Evolutionary conservation across 2,113 vertebrate genomes (phyloP).

Genomic region (Cryptotis parvus): DNA sequence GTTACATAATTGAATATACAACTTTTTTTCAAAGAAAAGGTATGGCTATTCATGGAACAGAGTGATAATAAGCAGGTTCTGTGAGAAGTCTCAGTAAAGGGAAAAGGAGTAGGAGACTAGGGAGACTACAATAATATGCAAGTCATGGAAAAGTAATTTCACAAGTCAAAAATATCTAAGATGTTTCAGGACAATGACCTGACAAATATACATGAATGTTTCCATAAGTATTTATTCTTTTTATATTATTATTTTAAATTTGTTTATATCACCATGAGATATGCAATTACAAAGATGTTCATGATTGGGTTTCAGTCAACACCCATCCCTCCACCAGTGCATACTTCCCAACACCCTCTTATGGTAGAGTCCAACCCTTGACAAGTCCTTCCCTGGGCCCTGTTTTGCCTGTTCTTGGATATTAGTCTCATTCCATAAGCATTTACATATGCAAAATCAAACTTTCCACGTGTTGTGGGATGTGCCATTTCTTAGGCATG

Average conservation of each 20-base stretch:
- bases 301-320: too few species aligned
- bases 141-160: slow-evolving; percentile 53
- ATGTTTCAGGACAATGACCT: slow-evolving; percentile 34
- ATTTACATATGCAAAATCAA: slow-evolving; percentile 10
- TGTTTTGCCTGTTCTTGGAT: too few species aligned
- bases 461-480: slow-evolving; percentile 40
- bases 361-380: too few species aligned
- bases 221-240: not conserved
- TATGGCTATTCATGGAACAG: not conserved
- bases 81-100: slow-evolving; percentile 1
- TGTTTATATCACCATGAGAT: too few species aligned
- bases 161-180: slow-evolving; percentile 68
- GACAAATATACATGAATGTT: slow-evolving; percentile 10
- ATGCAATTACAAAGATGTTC: too few species aligned
- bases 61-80: slow-evolving; percentile 30
- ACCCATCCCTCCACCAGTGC: too few species aligned
- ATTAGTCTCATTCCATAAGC: slow-evolving; percentile 50
- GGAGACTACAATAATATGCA: too few species aligned
- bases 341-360: too few species aligned
- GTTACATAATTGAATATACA: not conserved
- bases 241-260: too few species aligned
- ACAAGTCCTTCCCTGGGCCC: too few species aligned
- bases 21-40: not conserved
- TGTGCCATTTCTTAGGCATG: slow-evolving; percentile 69
- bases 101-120: not conserved